These are phyloP conservation scores for Apogon hyalosoma DNA, from an alignment of 2,797 vertebrate genomes.

Conservation along the genomic window DNA sequence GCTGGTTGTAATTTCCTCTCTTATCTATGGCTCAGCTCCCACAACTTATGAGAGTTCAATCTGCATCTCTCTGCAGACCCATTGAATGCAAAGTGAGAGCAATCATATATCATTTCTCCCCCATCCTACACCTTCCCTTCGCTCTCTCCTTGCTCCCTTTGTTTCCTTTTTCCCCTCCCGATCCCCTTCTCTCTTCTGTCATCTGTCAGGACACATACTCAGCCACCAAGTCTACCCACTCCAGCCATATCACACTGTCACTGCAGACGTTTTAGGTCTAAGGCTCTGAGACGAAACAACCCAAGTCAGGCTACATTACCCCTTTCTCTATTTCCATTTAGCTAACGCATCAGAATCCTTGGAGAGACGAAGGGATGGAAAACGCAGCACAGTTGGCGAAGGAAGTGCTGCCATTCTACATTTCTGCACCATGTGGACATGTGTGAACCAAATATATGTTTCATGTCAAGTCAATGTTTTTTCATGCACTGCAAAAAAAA, in stretches of 20 bases:
- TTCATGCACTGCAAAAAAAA: too few species aligned
- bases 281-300: slow-evolving; percentile 37
- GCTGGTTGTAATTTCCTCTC: slow-evolving; percentile 66
- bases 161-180: background rate
- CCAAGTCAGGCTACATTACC: slow-evolving; percentile 55
- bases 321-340: slow-evolving; percentile 49
- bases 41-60: slow-evolving; percentile 63
- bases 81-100: slow-evolving; percentile 63
- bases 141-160: slow-evolving; percentile 3
- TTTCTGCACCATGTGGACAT: background rate
- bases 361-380: slow-evolving; percentile 19
- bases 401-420: background rate
- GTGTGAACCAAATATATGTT: too few species aligned
- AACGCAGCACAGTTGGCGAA: background rate
- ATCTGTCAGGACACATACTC: slow-evolving; percentile 28
- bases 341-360: slow-evolving; percentile 47
- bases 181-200: slow-evolving; percentile 7
- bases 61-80: slow-evolving; percentile 64
- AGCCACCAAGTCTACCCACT: background rate
- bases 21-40: slow-evolving; percentile 61
- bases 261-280: slow-evolving; percentile 50
- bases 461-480: too few species aligned
- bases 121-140: slow-evolving; percentile 21
- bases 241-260: slow-evolving; percentile 44
- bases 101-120: slow-evolving; percentile 44